Conservation (phyloP, 2,113 vertebrate species). For the Caretta caretta region DNA sequence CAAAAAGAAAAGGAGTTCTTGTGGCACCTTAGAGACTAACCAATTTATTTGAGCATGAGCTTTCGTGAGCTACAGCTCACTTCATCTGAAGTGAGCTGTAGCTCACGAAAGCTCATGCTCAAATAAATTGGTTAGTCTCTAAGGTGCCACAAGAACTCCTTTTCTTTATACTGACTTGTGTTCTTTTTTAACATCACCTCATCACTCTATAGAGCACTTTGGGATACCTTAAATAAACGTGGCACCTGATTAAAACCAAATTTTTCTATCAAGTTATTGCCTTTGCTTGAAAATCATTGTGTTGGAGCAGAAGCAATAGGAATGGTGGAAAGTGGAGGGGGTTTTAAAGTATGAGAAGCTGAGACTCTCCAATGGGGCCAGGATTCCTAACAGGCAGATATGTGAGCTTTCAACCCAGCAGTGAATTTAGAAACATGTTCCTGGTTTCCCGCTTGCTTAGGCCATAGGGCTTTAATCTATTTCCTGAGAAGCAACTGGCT, state of each 20-base stretch:
- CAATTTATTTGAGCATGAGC: no score
- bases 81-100: no score
- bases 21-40: no score
- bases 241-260: background rate
- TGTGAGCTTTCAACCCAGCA: conserved; percentile 21
- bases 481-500: conserved; percentile 39
- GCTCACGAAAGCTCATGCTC: no score
- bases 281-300: no score
- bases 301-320: background rate
- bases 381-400: background rate
- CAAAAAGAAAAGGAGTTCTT: no score
- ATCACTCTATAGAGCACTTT: background rate
- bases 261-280: background rate
- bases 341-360: background rate
- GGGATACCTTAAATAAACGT: background rate
- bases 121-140: no score
- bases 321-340: background rate
- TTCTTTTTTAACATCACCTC: background rate
- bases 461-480: conserved; percentile 27
- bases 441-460: conserved; percentile 41
- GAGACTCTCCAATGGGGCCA: background rate
- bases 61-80: no score
- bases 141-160: no score
- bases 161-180: background rate
- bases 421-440: conserved; percentile 1